phyloP scores from a whole-genome alignment of 2,888 invertebrate genomes.

The Monoplex corrugatus region DNA sequence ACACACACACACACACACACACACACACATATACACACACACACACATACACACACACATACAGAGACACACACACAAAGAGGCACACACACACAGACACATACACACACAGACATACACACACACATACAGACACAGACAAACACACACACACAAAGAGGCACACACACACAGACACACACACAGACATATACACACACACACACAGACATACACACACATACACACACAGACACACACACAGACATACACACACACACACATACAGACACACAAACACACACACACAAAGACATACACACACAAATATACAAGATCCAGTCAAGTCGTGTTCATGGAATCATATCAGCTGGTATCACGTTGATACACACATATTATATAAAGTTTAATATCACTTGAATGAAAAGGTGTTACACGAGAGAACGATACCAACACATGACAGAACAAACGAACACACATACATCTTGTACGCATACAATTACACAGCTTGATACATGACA shows the following conservation, averaged over 20 bases:
- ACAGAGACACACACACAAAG: neutral
- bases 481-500: too few relatives aligned
- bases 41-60: neutral
- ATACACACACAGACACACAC: conserved; percentile 17
- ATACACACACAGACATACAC: conserved; percentile 24
- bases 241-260: neutral
- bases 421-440: too few relatives aligned
- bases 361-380: too few relatives aligned
- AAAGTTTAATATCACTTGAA: too few relatives aligned
- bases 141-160: neutral
- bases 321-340: too few relatives aligned
- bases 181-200: conserved; percentile 38
- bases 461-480: too few relatives aligned
- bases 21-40: conserved; percentile 4
- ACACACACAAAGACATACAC: too few relatives aligned
- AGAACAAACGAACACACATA: too few relatives aligned
- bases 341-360: too few relatives aligned
- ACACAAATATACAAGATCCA: too few relatives aligned
- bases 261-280: too few relatives aligned
- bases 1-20: neutral
- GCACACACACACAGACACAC: neutral
- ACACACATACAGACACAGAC: conserved; percentile 10
- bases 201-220: conserved; percentile 41
- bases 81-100: conserved; percentile 19
- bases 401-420: too few relatives aligned